These are phyloP conservation scores for Gymnoscelis rufifasciata DNA, from an alignment of 2,888 invertebrate species.

Conservation along the genomic window DNA sequence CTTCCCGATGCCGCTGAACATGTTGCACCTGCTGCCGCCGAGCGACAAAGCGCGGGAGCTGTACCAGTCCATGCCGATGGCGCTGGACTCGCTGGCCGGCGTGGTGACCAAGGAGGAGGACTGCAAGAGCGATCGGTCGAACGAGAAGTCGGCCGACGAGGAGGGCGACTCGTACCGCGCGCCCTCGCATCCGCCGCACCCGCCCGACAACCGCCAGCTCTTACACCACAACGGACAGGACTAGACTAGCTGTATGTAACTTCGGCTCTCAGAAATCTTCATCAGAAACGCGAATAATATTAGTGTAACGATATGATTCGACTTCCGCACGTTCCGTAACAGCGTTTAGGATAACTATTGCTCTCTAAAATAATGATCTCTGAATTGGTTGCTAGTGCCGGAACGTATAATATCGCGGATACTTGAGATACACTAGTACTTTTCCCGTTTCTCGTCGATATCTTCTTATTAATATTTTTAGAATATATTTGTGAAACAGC, in stretches of 20 bases:
- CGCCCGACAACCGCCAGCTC: conserved; percentile 82
- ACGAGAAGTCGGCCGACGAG: conserved; percentile 81
- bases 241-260: conserved; percentile 61
- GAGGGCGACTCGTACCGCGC: conserved; percentile 71
- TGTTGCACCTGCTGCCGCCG: conserved; percentile 90
- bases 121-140: conserved; percentile 82
- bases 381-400: conserved; percentile 23
- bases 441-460: conserved; percentile 47
- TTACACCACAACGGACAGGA: conserved; percentile 90
- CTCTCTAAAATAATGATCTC: conserved; percentile 31
- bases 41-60: conserved; percentile 85
- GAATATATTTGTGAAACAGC: conserved; percentile 44
- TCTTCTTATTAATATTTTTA: conserved; percentile 39
- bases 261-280: conserved; percentile 23
- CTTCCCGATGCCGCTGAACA: conserved; percentile 90
- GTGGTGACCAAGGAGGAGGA: conserved; percentile 79
- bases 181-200: conserved; percentile 78
- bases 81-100: conserved; percentile 76
- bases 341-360: conserved; percentile 26
- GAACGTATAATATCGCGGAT: conserved; percentile 19
- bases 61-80: conserved; percentile 78
- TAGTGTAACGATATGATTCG: conserved; percentile 38
- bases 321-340: conserved; percentile 15
- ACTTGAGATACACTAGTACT: conserved; percentile 46
- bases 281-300: conserved; percentile 51